These are phyloP conservation scores for Xestoiulus laeticollis DNA, from an alignment of 2,888 invertebrate species.

Conservation along the genomic window DNA sequence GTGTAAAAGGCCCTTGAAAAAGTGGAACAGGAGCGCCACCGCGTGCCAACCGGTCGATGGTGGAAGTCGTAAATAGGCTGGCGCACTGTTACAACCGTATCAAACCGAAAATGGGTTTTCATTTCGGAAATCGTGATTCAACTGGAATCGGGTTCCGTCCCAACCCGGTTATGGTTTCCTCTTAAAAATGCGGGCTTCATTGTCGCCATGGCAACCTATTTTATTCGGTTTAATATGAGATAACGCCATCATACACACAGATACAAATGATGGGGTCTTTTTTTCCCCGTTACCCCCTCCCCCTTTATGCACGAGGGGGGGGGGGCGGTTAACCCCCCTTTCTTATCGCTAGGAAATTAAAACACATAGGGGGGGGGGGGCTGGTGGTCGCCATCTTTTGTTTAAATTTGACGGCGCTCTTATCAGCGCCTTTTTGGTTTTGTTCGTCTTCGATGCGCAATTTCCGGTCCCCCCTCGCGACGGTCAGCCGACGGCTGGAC, in stretches of 20 bases:
- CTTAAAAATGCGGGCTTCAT: slow-evolving; percentile 28
- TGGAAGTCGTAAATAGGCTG: slow-evolving; percentile 27
- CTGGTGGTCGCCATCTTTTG: background rate
- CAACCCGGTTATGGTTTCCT: slow-evolving; percentile 24
- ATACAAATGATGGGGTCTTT: background rate
- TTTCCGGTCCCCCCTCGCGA: background rate
- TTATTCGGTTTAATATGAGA: background rate
- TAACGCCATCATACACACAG: background rate
- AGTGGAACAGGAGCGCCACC: background rate
- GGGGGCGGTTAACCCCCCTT: background rate
- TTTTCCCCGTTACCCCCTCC: background rate
- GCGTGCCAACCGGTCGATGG: background rate
- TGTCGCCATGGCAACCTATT: slow-evolving; percentile 10
- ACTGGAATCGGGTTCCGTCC: background rate
- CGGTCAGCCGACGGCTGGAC: background rate
- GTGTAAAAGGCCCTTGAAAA: background rate
- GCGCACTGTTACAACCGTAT: background rate
- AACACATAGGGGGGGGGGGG: background rate
- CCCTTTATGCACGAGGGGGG: background rate
- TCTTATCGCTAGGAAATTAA: slow-evolving; percentile 46
- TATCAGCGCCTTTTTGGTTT: slow-evolving; percentile 32
- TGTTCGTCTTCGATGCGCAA: slow-evolving; percentile 48
- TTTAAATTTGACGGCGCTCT: slow-evolving; percentile 41
- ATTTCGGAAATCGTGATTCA: slow-evolving; percentile 28
- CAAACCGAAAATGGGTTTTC: background rate